Base-by-base conservation (phyloP, 1,140 invertebrate species). In the Ridgeia piscesae region DNA sequence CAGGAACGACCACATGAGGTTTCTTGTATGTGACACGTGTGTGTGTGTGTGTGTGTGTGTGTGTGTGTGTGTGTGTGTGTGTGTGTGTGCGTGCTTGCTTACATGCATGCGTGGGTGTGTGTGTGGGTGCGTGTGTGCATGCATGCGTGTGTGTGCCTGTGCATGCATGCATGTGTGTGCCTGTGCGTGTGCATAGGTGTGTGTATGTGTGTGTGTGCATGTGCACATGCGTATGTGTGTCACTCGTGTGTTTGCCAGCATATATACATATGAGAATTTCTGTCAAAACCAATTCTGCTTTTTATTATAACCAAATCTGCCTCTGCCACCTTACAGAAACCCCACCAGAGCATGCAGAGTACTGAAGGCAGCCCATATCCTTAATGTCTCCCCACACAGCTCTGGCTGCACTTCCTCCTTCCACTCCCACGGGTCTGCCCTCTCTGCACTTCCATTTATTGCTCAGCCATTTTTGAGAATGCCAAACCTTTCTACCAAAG, bases 171-270 rank as follows among this genome's bases (percentile, higher is more conserved):
- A 35, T 35, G 89, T 14, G 89, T 14, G 89, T 90, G 89, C 35
- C 8, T 90, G 2, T 33, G 1, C 33, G 89, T 90, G 89, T 89
- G 89, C 33, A n/a, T 9, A 77, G 89, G 9, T n/a, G n/a, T n/a
- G 89, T n/a, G 1, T 35, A n/a, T n/a, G n/a, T 27, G 89, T 90
- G n/a, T 90, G 89, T 90, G 89, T 90, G 89, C n/a, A 35, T 17
- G 89, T n/a, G 27, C 31, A 35, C 89, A 35, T 35, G 89, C 27
- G 27, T 35, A n/a, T n/a, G 31, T 90, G n/a, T 1, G 89, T 6
- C 34, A 89, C 27, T 6, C 34, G 31, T 50, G 48, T 77, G 6
- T 77, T 17, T 77, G 6, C 42, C 27, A 77, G 58, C 8, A 8
- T 17, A 77, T 77, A 14, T 77, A 14, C 27, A 6, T 17, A 77